Evolutionary conservation across 2,888 invertebrate genomes (phyloP).

Genomic region (Rhagophthalmus giganteus): DNA sequence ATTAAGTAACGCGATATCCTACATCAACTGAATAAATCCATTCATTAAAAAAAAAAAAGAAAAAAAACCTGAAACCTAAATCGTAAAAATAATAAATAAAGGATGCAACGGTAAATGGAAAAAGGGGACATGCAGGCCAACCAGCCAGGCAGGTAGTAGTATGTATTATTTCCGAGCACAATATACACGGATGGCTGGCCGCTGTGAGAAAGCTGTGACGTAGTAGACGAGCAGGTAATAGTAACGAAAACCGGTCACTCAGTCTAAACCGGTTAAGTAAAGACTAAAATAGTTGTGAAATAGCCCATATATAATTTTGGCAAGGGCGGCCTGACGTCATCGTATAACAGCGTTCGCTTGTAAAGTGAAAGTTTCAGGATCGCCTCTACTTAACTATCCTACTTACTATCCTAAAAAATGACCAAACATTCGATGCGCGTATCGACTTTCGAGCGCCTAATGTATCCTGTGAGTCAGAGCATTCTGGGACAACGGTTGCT

Average conservation of each 20-base stretch:
- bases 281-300: slow-evolving; percentile 24
- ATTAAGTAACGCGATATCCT: no score
- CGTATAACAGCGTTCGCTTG: slow-evolving; percentile 6
- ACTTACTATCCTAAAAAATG: no score
- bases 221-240: slow-evolving; percentile 35
- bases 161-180: slow-evolving; percentile 28
- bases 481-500: slow-evolving; percentile 26
- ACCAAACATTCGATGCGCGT: no score
- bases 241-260: slow-evolving; percentile 29
- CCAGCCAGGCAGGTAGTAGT: slow-evolving; percentile 36
- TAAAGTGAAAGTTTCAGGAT: slow-evolving; percentile 18
- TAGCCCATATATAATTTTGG: slow-evolving; percentile 26
- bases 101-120: slow-evolving; percentile 38
- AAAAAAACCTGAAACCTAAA: no score
- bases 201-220: slow-evolving; percentile 38
- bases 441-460: slow-evolving; percentile 1
- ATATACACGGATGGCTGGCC: slow-evolving; percentile 34
- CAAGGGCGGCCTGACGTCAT: slow-evolving; percentile 34
- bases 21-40: no score
- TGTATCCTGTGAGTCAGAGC: slow-evolving; percentile 21
- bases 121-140: slow-evolving; percentile 38
- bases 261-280: slow-evolving; percentile 29
- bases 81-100: no score
- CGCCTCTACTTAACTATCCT: no score
- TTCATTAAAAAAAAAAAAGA: no score